phyloP scores from a whole-genome alignment of 2,888 invertebrate species.

The Folsomia candida region DNA sequence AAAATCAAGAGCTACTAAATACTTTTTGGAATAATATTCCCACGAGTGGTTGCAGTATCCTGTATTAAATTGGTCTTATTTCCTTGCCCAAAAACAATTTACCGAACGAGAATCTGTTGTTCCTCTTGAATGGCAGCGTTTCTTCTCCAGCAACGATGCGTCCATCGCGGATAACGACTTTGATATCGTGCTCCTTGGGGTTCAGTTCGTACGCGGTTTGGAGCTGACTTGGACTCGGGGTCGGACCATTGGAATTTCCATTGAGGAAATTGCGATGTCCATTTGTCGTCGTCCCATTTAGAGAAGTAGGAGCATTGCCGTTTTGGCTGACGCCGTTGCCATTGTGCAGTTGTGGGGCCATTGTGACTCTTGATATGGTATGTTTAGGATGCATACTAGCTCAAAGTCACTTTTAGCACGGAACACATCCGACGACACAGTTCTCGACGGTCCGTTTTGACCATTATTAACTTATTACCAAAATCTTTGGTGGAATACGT shows the following conservation, averaged over 20 bases:
- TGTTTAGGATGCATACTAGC: neutral
- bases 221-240: conserved; percentile 11
- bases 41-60: too few relatives aligned
- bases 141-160: conserved; percentile 49
- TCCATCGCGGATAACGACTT: conserved; percentile 50
- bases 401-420: neutral
- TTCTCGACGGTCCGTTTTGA: too few relatives aligned
- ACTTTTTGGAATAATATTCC: too few relatives aligned
- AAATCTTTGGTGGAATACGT: too few relatives aligned
- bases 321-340: conserved; percentile 22
- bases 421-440: too few relatives aligned
- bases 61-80: too few relatives aligned
- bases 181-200: conserved; percentile 43
- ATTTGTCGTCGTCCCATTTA: conserved; percentile 9
- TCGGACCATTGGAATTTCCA: conserved; percentile 21
- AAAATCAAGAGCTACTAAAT: too few relatives aligned
- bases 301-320: conserved; percentile 6
- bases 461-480: too few relatives aligned
- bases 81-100: too few relatives aligned
- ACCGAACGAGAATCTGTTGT: conserved; percentile 25
- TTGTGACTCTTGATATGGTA: neutral
- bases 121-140: conserved; percentile 41
- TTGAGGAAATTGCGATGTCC: conserved; percentile 6
- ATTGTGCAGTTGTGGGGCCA: conserved; percentile 13
- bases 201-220: conserved; percentile 26